A percentile compares a stretch with the other conserved stretches of the same genome.
Evolutionary conservation across 2,888 invertebrate species (phyloP).

Genomic region (Zaprionus bogoriensis): DNA sequence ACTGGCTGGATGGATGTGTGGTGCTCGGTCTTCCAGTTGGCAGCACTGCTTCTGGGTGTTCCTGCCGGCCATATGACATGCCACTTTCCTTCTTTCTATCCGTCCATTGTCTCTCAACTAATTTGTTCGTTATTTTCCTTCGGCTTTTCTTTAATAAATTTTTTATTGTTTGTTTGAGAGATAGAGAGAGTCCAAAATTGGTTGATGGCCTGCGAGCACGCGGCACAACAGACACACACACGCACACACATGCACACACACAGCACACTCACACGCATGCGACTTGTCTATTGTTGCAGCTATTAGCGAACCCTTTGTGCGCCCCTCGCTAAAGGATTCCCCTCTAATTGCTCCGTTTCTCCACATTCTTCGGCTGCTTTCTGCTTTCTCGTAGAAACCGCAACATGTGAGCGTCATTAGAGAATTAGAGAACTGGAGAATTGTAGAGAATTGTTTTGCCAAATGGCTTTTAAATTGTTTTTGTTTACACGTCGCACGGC

Average conservation of each 20-base stretch:
- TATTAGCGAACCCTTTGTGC: slow-evolving; percentile 58
- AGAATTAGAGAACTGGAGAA: too few relatives aligned
- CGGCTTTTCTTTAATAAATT: slow-evolving; percentile 74
- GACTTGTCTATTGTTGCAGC: slow-evolving; percentile 69
- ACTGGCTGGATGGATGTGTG: slow-evolving; percentile 3
- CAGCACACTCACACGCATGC: too few relatives aligned
- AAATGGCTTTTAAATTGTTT: slow-evolving; percentile 79
- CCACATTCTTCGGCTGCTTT: slow-evolving; percentile 19
- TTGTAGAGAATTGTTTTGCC: slow-evolving; percentile 79
- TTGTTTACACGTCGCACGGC: slow-evolving; percentile 56
- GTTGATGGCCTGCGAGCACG: slow-evolving; percentile 69
- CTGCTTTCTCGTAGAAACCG: slow-evolving; percentile 46
- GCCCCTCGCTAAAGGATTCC: slow-evolving; percentile 74
- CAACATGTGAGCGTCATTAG: slow-evolving; percentile 76
- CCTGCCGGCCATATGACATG: slow-evolving; percentile 70
- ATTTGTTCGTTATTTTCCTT: slow-evolving; percentile 69
- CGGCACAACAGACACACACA: too few relatives aligned
- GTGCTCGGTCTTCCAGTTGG: slow-evolving; percentile 15
- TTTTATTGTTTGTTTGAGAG: slow-evolving; percentile 76
- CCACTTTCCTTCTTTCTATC: slow-evolving; percentile 66
- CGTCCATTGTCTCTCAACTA: slow-evolving; percentile 47
- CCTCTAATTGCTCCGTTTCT: slow-evolving; percentile 56
- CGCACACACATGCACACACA: too few relatives aligned
- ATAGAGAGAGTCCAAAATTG: slow-evolving; percentile 38
- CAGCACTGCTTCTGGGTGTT: slow-evolving; percentile 75